phyloP scores from a whole-genome alignment of 2,888 invertebrate genomes.

The Loripinus fragilis region DNA sequence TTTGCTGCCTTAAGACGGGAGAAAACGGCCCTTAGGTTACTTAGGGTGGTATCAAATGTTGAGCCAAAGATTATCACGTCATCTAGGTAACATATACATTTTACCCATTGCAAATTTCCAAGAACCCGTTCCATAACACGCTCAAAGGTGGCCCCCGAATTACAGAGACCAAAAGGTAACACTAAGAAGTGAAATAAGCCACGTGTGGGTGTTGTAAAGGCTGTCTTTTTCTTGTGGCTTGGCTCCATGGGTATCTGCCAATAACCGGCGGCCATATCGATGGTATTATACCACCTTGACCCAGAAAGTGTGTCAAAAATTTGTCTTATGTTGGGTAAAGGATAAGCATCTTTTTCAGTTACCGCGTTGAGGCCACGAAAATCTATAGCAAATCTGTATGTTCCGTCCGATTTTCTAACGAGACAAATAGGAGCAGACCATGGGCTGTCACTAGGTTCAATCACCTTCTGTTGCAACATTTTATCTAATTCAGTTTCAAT shows the following conservation, averaged over 20 bases:
- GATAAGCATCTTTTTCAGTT: background rate
- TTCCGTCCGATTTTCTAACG: background rate
- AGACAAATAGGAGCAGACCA: background rate
- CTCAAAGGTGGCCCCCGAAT: background rate
- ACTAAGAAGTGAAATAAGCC: background rate
- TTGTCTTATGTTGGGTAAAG: conserved; percentile 5
- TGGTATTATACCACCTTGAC: background rate
- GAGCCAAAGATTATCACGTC: background rate
- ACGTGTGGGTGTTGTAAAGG: background rate
- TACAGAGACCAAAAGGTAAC: background rate
- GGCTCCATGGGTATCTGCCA: background rate
- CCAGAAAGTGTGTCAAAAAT: conserved; percentile 6
- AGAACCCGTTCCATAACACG: background rate
- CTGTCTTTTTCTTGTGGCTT: background rate
- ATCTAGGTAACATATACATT: background rate
- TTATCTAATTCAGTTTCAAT: background rate
- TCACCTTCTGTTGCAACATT: conserved; percentile 7
- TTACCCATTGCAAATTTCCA: background rate
- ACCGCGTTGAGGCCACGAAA: background rate
- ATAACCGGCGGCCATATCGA: background rate
- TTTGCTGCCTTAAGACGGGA: background rate
- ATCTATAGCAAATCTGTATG: conserved; percentile 1
- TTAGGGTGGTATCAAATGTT: background rate
- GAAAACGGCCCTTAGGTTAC: background rate
- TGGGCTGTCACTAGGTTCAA: conserved; percentile 6